A percentile compares a stretch with the other conserved stretches of the same genome.
Conservation (phyloP, 2,888 invertebrate species). For the Eupithecia pulchellata region DNA sequence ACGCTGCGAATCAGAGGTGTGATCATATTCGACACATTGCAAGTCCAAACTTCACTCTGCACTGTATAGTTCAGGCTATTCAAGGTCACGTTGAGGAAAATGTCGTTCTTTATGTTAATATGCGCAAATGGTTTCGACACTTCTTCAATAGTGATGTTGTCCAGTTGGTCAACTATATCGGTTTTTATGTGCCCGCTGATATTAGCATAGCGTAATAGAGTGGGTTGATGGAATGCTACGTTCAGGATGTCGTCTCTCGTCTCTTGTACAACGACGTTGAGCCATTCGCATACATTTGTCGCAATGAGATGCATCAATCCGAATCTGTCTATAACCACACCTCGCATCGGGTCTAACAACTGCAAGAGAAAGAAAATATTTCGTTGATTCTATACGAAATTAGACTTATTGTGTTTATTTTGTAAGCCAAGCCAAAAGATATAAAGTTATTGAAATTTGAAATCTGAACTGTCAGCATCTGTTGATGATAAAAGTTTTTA, state of each 20-base stretch:
- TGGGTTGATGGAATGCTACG: slow-evolving; percentile 69
- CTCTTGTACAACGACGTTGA: slow-evolving; percentile 94
- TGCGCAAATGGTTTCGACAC: slow-evolving; percentile 31
- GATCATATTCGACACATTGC: slow-evolving; percentile 83
- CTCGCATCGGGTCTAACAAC: slow-evolving; percentile 79
- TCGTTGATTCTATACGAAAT: too few species aligned
- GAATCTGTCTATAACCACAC: slow-evolving; percentile 87
- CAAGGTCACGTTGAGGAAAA: slow-evolving; percentile 46
- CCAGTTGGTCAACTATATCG: slow-evolving; percentile 54
- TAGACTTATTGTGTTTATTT: too few species aligned
- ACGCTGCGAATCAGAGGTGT: slow-evolving; percentile 86
- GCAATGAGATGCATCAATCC: slow-evolving; percentile 97
- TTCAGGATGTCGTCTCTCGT: slow-evolving; percentile 93
- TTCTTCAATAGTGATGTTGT: slow-evolving; percentile 59
- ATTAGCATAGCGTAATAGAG: slow-evolving; percentile 69
- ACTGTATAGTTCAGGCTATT: slow-evolving; percentile 54
- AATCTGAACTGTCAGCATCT: not conserved
- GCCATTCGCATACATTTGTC: slow-evolving; percentile 97
- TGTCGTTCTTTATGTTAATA: slow-evolving; percentile 40
- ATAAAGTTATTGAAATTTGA: too few species aligned
- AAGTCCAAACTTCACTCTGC: slow-evolving; percentile 64
- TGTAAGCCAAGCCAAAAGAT: too few species aligned
- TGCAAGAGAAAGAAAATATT: slow-evolving; percentile 51
- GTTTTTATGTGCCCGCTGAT: slow-evolving; percentile 63
- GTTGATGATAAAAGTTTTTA: not conserved